Conservation (phyloP, 1,140 invertebrate genomes). For the Frieseomelitta varia region DNA sequence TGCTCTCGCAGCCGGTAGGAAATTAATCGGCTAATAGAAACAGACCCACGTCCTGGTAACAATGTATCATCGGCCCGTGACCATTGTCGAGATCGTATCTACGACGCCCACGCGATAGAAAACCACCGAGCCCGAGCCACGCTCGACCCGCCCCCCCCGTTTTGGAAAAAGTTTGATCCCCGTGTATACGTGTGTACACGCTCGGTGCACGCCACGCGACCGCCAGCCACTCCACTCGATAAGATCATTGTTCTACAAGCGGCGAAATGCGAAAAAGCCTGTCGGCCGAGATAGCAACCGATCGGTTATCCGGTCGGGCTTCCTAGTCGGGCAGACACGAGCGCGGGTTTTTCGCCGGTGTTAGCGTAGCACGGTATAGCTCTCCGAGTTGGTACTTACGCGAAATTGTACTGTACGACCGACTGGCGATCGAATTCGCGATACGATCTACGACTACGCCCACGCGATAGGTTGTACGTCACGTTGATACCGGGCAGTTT, state of each 20-base stretch:
- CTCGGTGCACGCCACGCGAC: constrained; percentile 31
- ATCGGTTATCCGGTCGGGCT: constrained; percentile 22
- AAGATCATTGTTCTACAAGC: constrained; percentile 50
- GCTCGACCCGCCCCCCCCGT: constrained; percentile 15
- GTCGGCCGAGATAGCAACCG: constrained; percentile 20
- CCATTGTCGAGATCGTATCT: constrained; percentile 34
- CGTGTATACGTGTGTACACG: background rate
- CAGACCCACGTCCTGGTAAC: constrained; percentile 10
- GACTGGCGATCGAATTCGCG: constrained; percentile 28
- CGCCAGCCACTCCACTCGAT: background rate
- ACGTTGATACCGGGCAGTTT: constrained; percentile 40
- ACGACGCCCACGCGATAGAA: constrained; percentile 32
- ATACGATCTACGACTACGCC: constrained; percentile 41
- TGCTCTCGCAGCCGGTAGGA: background rate
- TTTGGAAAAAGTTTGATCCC: constrained; percentile 49
- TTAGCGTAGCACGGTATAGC: background rate
- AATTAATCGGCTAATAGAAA: constrained; percentile 64
- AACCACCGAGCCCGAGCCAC: background rate
- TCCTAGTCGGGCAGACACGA: constrained; percentile 33
- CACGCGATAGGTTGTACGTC: constrained; percentile 32
- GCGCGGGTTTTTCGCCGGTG: constrained; percentile 17
- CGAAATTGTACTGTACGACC: no score
- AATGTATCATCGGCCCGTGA: background rate
- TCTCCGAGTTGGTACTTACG: background rate
- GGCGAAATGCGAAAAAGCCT: constrained; percentile 39